These are phyloP conservation scores for Metellina segmentata DNA, from an alignment of 2,888 invertebrate species.

Conservation along the genomic window DNA sequence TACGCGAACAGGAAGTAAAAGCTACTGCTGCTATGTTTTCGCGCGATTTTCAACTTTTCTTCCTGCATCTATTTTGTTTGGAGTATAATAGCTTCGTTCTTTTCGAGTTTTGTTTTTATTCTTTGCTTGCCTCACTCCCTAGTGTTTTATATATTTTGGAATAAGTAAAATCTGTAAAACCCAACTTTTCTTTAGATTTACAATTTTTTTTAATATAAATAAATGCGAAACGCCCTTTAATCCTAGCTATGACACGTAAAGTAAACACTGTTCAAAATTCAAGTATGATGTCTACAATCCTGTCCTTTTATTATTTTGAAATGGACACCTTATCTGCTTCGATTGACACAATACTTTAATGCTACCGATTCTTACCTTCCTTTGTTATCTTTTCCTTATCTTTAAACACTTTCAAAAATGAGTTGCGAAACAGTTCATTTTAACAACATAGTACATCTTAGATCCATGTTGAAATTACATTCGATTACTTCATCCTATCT, in stretches of 20 bases:
- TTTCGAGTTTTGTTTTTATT: background rate
- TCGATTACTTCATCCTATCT: background rate
- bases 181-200: background rate
- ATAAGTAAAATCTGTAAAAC: background rate
- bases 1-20: no score
- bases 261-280: background rate
- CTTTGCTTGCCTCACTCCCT: background rate
- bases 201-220: background rate
- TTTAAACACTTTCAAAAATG: constrained; percentile 25
- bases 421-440: constrained; percentile 19
- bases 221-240: no score
- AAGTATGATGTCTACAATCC: background rate
- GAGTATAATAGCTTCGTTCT: background rate
- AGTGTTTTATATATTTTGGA: background rate
- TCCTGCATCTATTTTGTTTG: background rate
- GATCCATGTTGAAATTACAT: background rate
- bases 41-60: no score
- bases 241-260: background rate
- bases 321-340: background rate
- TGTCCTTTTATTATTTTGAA: background rate
- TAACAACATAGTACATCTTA: background rate
- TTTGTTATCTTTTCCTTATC: constrained; percentile 31
- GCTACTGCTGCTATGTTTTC: no score
- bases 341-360: background rate
- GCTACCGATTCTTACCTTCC: background rate